phyloP scores from a whole-genome alignment of 2,888 invertebrate species.

The Psococerastis gibbosa region DNA sequence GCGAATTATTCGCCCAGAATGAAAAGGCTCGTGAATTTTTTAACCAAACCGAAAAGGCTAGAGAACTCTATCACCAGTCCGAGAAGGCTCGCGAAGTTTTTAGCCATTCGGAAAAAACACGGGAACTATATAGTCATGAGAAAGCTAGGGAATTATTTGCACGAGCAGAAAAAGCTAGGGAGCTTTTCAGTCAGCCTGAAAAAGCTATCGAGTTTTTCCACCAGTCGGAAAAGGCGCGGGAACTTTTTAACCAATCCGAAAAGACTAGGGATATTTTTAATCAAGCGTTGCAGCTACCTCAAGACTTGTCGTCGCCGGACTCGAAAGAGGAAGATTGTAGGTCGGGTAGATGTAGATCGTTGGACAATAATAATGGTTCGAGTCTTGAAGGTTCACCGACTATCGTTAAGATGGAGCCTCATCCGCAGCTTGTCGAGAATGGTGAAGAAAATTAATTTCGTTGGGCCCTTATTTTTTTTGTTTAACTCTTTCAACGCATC shows the following conservation, averaged over 20 bases:
- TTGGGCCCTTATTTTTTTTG: too few species aligned
- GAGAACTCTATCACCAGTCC: background rate
- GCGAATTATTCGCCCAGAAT: conserved; percentile 2
- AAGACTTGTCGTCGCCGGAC: conserved; percentile 15
- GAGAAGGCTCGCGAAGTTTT: conserved; percentile 4
- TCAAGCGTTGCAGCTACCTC: conserved; percentile 14
- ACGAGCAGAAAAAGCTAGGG: conserved; percentile 5
- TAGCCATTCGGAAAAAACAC: background rate
- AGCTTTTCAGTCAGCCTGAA: conserved; percentile 3
- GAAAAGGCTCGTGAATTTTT: conserved; percentile 8
- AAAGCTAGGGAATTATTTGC: conserved; percentile 6
- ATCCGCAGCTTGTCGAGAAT: conserved; percentile 15
- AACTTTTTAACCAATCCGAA: conserved; percentile 4
- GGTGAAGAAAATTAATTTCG: conserved; percentile 17
- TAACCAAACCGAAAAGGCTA: conserved; percentile 6
- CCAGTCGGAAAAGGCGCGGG: conserved; percentile 4
- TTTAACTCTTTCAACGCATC: too few species aligned
- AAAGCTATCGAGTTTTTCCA: conserved; percentile 7
- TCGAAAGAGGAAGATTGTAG: conserved; percentile 14
- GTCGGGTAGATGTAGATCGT: conserved; percentile 13
- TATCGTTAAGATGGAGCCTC: conserved; percentile 13
- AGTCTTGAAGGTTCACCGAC: conserved; percentile 13
- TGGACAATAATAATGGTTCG: conserved; percentile 14
- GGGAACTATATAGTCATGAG: conserved; percentile 5
- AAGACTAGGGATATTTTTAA: conserved; percentile 7